Evolutionary conservation across 2,888 invertebrate species (phyloP).

Genomic region (Hypolimnas misippus): DNA sequence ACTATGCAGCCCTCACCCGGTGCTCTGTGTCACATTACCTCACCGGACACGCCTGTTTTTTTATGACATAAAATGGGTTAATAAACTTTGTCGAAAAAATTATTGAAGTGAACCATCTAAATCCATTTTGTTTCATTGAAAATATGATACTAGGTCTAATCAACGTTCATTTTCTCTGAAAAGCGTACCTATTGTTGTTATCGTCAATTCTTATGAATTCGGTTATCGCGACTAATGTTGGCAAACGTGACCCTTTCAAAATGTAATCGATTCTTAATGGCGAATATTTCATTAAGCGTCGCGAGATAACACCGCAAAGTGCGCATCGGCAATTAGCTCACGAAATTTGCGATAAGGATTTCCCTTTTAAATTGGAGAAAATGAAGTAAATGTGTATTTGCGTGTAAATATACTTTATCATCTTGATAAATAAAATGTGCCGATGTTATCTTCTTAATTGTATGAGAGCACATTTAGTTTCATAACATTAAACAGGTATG

Average conservation of each 20-base stretch:
- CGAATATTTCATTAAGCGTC: constrained; percentile 71
- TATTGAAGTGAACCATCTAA: background rate
- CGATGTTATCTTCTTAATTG: constrained; percentile 1
- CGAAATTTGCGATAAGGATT: constrained; percentile 63
- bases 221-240: constrained; percentile 64
- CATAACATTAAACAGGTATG: background rate
- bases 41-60: constrained; percentile 56
- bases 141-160: background rate
- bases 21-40: constrained; percentile 51
- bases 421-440: background rate
- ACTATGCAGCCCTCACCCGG: constrained; percentile 58
- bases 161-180: background rate
- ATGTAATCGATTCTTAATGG: constrained; percentile 82
- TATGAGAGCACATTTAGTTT: background rate
- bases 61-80: constrained; percentile 48
- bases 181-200: constrained; percentile 1
- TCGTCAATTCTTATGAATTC: constrained; percentile 36
- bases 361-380: constrained; percentile 32
- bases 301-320: constrained; percentile 71
- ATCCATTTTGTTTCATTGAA: too few relatives aligned
- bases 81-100: constrained; percentile 44
- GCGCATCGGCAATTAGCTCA: constrained; percentile 59
- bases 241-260: constrained; percentile 71
- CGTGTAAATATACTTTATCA: background rate
- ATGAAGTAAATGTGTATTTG: background rate